These are phyloP conservation scores for Myopa testacea DNA, from an alignment of 2,888 invertebrate species.

Conservation along the genomic window DNA sequence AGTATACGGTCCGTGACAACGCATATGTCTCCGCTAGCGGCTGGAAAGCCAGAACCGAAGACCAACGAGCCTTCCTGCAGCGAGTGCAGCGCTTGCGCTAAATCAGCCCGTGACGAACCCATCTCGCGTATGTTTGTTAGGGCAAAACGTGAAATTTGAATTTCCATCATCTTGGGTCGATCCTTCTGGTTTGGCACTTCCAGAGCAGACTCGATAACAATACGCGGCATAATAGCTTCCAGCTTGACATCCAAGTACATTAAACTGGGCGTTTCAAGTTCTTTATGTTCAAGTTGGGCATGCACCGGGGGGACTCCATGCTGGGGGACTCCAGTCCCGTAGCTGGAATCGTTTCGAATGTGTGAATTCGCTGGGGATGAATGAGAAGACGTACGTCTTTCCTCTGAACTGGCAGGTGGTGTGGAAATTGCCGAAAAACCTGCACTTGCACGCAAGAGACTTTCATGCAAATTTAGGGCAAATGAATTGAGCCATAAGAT, in stretches of 20 bases:
- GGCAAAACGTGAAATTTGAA: constrained; percentile 70
- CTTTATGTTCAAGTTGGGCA: not conserved
- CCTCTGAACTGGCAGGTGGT: constrained; percentile 43
- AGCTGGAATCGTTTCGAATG: constrained; percentile 42
- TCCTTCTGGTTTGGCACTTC: constrained; percentile 86
- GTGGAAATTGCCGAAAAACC: constrained; percentile 55
- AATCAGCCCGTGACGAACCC: constrained; percentile 78
- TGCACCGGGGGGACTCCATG: no score
- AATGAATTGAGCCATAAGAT: constrained; percentile 96
- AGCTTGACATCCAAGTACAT: constrained; percentile 86
- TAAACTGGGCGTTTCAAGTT: constrained; percentile 59
- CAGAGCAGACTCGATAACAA: constrained; percentile 75
- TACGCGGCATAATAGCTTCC: constrained; percentile 92
- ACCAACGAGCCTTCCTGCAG: constrained; percentile 82
- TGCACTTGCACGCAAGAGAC: constrained; percentile 72
- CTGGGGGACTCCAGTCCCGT: constrained; percentile 46
- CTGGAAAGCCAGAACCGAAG: constrained; percentile 83
- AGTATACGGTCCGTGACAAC: constrained; percentile 87
- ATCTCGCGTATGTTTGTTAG: constrained; percentile 76
- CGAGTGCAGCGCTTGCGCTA: constrained; percentile 83
- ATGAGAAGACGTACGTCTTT: constrained; percentile 42
- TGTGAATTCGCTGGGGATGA: constrained; percentile 45
- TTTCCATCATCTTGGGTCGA: constrained; percentile 86
- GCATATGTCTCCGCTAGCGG: constrained; percentile 76
- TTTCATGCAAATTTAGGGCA: constrained; percentile 85